Percentiles rank a stretch among this genome's conserved stretches.
Conservation (phyloP, 2,113 vertebrate genomes). For the Calyptommatus sinebrachiatus region DNA sequence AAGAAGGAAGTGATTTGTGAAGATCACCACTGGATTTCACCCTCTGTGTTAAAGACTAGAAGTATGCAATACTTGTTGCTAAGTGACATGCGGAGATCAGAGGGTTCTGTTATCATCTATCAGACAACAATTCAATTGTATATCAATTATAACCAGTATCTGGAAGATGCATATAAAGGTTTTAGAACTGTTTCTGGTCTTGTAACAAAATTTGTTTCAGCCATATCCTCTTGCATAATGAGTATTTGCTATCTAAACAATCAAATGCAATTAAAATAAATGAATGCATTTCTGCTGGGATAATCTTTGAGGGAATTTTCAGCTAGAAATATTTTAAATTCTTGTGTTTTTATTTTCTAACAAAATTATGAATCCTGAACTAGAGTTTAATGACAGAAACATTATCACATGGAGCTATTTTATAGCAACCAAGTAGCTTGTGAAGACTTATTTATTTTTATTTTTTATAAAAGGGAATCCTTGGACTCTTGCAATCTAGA, state of each 20-base stretch:
- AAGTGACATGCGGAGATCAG: slow-evolving; percentile 41
- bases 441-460: not conserved
- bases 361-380: not conserved
- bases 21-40: slow-evolving; percentile 38
- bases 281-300: not conserved
- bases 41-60: slow-evolving; percentile 54
- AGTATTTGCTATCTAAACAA: slow-evolving; percentile 22
- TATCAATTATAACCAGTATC: slow-evolving; percentile 40
- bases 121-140: slow-evolving; percentile 45
- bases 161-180: slow-evolving; percentile 49
- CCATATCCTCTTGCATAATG: slow-evolving; percentile 19
- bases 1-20: slow-evolving; percentile 40
- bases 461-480: not conserved
- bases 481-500: not conserved
- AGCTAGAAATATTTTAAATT: not conserved
- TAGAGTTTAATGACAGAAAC: not conserved
- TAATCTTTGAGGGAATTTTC: not conserved
- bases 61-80: slow-evolving; percentile 42
- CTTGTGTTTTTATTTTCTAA: not conserved
- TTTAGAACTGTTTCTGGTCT: slow-evolving; percentile 8
- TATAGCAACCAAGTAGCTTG: not conserved
- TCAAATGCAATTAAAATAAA: not conserved
- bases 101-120: slow-evolving; percentile 23
- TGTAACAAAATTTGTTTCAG: slow-evolving; percentile 14
- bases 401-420: not conserved